Percentiles rank a stretch among this genome's conserved stretches.
Conservation (phyloP, 1,140 invertebrate species). For the Thaumatotibia leucotreta region DNA sequence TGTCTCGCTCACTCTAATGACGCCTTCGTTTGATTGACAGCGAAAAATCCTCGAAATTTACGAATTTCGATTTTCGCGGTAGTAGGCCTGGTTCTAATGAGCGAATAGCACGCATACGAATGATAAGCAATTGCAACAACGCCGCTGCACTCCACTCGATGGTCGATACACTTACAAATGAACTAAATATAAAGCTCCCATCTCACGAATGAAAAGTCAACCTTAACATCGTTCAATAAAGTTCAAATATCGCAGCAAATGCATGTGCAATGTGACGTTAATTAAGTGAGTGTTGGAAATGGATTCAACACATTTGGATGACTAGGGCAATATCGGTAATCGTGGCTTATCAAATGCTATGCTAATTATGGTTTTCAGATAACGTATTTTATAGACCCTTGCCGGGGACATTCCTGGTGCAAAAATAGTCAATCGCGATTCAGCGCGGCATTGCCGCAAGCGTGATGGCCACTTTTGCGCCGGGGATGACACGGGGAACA, state of each 20-base stretch:
- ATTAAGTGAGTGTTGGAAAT: neutral
- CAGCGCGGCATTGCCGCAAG: too few relatives aligned
- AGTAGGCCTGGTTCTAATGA: too few relatives aligned
- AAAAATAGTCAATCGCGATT: too few relatives aligned
- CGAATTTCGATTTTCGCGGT: too few relatives aligned
- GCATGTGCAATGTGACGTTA: neutral
- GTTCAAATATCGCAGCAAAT: neutral
- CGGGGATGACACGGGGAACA: too few relatives aligned
- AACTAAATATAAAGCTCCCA: constrained; percentile 56
- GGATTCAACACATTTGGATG: neutral
- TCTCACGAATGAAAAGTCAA: constrained; percentile 27
- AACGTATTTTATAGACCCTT: neutral
- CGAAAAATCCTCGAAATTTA: too few relatives aligned
- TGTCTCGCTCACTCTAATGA: too few relatives aligned
- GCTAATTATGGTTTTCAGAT: neutral
- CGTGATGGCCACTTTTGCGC: too few relatives aligned
- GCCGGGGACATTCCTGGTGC: too few relatives aligned
- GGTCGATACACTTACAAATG: constrained; percentile 41
- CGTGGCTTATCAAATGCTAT: neutral
- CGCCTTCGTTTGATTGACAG: too few relatives aligned
- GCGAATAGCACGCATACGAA: too few relatives aligned
- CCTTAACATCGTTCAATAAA: constrained; percentile 27
- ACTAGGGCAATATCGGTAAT: neutral
- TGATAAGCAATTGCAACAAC: neutral
- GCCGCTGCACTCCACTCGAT: constrained; percentile 14